These are phyloP conservation scores for Platichthys flesus DNA, from an alignment of 2,113 vertebrate species.

Conservation along the genomic window DNA sequence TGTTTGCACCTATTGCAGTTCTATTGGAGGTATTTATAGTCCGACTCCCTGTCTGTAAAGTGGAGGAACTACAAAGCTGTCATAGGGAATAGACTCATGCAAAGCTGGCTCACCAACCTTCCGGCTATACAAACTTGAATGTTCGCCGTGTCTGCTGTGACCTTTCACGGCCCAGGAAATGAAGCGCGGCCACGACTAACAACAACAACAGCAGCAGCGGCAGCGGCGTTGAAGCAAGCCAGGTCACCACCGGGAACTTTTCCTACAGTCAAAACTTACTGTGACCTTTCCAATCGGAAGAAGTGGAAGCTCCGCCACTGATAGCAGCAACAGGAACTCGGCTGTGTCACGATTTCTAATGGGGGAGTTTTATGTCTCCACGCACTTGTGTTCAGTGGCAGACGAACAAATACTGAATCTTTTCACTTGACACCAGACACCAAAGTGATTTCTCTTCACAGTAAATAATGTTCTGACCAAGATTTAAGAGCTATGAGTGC, in stretches of 20 bases:
- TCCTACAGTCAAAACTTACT: not conserved
- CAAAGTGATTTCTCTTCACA: too few species aligned
- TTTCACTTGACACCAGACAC: not conserved
- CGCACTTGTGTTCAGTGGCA: slow-evolving; percentile 4
- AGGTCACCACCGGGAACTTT: slow-evolving; percentile 17
- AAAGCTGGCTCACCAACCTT: slow-evolving; percentile 56
- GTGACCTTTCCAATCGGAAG: slow-evolving; percentile 58
- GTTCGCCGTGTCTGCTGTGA: slow-evolving; percentile 56
- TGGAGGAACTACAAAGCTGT: slow-evolving; percentile 58
- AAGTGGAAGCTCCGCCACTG: slow-evolving; percentile 46
- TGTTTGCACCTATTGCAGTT: not conserved
- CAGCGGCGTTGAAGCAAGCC: not conserved
- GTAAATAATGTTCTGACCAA: too few species aligned
- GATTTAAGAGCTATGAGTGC: too few species aligned
- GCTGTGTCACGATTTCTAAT: slow-evolving; percentile 1
- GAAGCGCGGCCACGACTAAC: slow-evolving; percentile 7
- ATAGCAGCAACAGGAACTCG: slow-evolving; percentile 48
- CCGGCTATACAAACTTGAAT: slow-evolving; percentile 76
- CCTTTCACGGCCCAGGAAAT: slow-evolving; percentile 71
- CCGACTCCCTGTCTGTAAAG: slow-evolving; percentile 8
- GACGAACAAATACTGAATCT: not conserved
- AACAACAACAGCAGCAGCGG: not conserved
- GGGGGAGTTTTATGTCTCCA: slow-evolving; percentile 31
- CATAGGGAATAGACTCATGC: slow-evolving; percentile 56
- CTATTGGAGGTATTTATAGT: slow-evolving; percentile 37